These are phyloP conservation scores for rabbit (Oryctolagus cuniculus) DNA, from an alignment of 2,113 vertebrate genomes.

Conservation along the genomic window DNA sequence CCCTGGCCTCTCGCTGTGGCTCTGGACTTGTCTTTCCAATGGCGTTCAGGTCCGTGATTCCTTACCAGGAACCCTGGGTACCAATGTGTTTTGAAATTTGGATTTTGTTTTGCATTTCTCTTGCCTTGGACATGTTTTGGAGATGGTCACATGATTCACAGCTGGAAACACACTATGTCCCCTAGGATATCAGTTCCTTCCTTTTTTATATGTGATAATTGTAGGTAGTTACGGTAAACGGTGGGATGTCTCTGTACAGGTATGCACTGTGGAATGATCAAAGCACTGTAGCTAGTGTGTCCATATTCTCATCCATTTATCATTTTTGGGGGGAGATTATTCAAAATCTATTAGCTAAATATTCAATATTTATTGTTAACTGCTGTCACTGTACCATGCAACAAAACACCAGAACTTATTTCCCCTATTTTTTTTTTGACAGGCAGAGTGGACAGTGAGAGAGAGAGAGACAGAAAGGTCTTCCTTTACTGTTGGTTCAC, in stretches of 20 bases:
- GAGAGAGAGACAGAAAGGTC: too few species aligned
- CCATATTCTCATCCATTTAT: not conserved
- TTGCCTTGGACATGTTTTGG: too few species aligned
- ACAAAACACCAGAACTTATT: not conserved
- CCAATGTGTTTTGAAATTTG: not conserved
- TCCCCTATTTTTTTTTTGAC: too few species aligned
- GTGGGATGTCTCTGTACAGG: too few species aligned
- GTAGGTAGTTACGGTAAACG: not conserved
- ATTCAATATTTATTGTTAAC: not conserved
- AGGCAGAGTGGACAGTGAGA: too few species aligned
- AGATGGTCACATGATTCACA: too few species aligned
- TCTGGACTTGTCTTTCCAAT: not conserved
- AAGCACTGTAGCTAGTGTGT: too few species aligned
- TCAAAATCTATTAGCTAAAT: not conserved
- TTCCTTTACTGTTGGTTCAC: too few species aligned
- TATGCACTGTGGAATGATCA: not conserved
- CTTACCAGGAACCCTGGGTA: not conserved
- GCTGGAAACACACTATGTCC: too few species aligned
- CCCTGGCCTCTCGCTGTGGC: not conserved
- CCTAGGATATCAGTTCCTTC: not conserved
- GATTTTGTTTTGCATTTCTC: not conserved
- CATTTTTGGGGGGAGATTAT: not conserved
- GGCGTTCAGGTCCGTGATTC: not conserved
- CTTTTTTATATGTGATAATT: not conserved
- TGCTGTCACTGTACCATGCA: not conserved